Evolutionary conservation across 2,113 vertebrate genomes (phyloP).

Genomic region (Aepyceros melampus): DNA sequence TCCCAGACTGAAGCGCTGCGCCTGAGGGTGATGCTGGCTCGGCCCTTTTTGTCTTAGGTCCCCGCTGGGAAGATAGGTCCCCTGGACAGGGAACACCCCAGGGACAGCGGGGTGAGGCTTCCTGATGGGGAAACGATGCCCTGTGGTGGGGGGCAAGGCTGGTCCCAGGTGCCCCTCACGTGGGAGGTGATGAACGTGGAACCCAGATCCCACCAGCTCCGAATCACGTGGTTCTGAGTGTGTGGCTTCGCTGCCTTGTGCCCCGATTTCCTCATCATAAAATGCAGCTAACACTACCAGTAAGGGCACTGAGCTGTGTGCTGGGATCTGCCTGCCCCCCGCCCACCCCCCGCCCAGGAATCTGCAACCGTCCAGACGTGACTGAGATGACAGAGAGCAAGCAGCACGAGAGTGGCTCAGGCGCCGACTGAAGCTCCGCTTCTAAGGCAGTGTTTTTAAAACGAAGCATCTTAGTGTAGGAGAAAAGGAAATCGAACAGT

Average conservation of each 20-base stretch:
- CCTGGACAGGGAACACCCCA: too few species aligned
- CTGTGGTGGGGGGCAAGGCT: background rate
- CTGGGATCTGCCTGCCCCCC: background rate
- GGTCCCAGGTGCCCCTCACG: background rate
- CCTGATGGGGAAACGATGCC: fast-evolving
- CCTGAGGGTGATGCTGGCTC: fast-evolving
- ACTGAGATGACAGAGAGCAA: background rate
- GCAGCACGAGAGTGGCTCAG: background rate
- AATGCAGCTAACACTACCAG: fast-evolving
- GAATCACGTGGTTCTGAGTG: fast-evolving
- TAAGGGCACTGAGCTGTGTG: fast-evolving
- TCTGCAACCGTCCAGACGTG: background rate
- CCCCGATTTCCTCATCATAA: background rate
- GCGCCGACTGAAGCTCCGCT: background rate
- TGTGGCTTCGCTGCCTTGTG: background rate
- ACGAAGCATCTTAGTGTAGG: background rate
- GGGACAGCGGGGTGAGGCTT: fast-evolving
- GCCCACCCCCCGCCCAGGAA: fast-evolving
- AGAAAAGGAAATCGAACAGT: background rate
- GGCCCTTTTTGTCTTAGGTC: background rate
- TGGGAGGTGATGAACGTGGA: background rate
- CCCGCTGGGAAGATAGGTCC: background rate
- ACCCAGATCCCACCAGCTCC: too few species aligned
- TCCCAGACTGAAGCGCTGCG: fast-evolving
- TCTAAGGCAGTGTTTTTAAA: background rate